These are phyloP conservation scores for Sandelia bainsii DNA, from an alignment of 2,797 vertebrate species.

Conservation along the genomic window DNA sequence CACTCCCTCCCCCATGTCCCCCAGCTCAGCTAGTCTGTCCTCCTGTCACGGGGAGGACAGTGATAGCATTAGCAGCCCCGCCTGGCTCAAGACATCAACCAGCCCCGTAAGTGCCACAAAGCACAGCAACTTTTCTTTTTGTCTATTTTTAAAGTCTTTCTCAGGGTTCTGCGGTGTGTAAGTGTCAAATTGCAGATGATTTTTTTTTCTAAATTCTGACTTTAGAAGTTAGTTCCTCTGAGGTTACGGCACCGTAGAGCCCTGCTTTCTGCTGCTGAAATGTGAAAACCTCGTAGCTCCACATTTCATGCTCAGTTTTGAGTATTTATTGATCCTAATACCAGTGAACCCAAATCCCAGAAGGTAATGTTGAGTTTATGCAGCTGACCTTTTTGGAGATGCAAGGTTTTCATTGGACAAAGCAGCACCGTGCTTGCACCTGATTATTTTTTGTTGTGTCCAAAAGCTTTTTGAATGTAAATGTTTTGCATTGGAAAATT, in stretches of 20 bases:
- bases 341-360: too few relatives aligned
- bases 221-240: neutral
- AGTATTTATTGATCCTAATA: neutral
- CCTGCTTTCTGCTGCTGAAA: slow-evolving; percentile 17
- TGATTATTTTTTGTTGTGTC: neutral
- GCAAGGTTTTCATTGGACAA: slow-evolving; percentile 26
- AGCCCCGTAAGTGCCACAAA: slow-evolving; percentile 91
- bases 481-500: neutral
- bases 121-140: slow-evolving; percentile 9
- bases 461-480: neutral
- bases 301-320: neutral
- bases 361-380: neutral
- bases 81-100: slow-evolving; percentile 94
- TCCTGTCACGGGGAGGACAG: slow-evolving; percentile 94
- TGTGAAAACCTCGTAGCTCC: slow-evolving; percentile 32
- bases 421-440: slow-evolving; percentile 14
- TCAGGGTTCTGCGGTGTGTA: slow-evolving; percentile 13
- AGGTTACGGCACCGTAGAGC: neutral
- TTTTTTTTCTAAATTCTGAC: neutral
- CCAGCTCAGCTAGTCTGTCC: slow-evolving; percentile 95
- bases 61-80: slow-evolving; percentile 94
- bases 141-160: neutral
- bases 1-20: slow-evolving; percentile 93
- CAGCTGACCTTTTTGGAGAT: slow-evolving; percentile 4
- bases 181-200: neutral